Percentiles rank a stretch among this genome's conserved stretches.
phyloP scores from a whole-genome alignment of 2,888 invertebrate genomes.

The Lithosia quadra region DNA sequence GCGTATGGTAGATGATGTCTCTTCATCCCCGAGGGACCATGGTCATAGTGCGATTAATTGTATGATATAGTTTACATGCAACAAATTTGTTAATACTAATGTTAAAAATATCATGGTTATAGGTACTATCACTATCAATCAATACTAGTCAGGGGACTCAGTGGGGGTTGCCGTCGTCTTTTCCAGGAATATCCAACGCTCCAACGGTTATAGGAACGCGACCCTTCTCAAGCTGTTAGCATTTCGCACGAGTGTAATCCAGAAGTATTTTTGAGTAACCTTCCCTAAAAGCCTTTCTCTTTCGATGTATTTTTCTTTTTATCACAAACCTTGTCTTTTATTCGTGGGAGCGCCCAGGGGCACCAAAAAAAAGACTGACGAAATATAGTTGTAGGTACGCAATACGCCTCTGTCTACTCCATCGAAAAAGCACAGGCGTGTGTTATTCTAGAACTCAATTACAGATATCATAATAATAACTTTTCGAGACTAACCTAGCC shows the following conservation, averaged over 20 bases:
- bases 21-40: background rate
- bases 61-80: background rate
- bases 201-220: background rate
- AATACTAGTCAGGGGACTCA: too few species aligned
- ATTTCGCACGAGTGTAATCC: background rate
- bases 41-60: background rate
- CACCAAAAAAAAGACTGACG: background rate
- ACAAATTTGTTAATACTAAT: background rate
- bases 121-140: background rate
- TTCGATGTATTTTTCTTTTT: background rate
- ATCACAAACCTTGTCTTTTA: background rate
- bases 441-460: background rate
- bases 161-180: too few species aligned
- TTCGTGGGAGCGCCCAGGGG: too few species aligned
- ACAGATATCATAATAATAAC: background rate
- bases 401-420: background rate
- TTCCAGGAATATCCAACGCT: background rate
- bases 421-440: background rate
- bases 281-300: background rate
- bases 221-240: background rate
- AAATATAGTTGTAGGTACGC: background rate
- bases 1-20: constrained; percentile 39
- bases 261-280: background rate
- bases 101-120: background rate
- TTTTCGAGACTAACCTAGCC: background rate